Percentiles rank a stretch among this genome's conserved stretches.
Evolutionary conservation across 2,113 vertebrate genomes (phyloP).

Genomic region (Apteryx mantelli): DNA sequence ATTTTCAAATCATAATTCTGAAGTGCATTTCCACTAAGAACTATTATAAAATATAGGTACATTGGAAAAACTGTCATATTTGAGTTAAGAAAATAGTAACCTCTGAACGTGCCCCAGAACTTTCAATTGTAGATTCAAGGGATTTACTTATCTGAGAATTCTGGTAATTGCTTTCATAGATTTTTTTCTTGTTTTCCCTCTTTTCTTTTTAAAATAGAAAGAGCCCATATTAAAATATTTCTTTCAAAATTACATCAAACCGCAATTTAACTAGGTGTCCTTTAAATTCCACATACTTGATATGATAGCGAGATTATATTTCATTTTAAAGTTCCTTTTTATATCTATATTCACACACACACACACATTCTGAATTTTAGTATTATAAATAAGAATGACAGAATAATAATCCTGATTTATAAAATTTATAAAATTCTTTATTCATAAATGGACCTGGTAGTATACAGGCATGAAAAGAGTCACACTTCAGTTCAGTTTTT

Average conservation of each 20-base stretch:
- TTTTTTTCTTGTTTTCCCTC: not conserved
- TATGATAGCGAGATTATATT: too few species aligned
- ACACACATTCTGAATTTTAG: not conserved
- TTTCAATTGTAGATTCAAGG: not conserved
- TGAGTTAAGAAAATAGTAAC: not conserved
- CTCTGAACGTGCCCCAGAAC: not conserved
- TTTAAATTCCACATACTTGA: too few species aligned
- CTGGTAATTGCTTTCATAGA: not conserved
- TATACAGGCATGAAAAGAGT: not conserved
- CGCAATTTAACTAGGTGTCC: not conserved
- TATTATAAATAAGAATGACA: not conserved
- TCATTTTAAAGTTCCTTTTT: not conserved
- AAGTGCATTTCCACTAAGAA: not conserved
- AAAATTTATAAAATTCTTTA: not conserved
- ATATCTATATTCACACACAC: too few species aligned
- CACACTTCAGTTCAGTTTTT: not conserved
- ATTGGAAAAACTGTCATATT: not conserved
- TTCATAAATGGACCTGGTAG: not conserved
- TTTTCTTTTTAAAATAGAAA: not conserved
- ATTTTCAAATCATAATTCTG: not conserved
- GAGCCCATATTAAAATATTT: not conserved
- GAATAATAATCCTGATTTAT: not conserved
- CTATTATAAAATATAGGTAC: not conserved
- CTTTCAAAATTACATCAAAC: not conserved
- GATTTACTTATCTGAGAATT: not conserved